Evolutionary conservation across 2,113 vertebrate genomes (phyloP).

Genomic region (Promerops cafer): DNA sequence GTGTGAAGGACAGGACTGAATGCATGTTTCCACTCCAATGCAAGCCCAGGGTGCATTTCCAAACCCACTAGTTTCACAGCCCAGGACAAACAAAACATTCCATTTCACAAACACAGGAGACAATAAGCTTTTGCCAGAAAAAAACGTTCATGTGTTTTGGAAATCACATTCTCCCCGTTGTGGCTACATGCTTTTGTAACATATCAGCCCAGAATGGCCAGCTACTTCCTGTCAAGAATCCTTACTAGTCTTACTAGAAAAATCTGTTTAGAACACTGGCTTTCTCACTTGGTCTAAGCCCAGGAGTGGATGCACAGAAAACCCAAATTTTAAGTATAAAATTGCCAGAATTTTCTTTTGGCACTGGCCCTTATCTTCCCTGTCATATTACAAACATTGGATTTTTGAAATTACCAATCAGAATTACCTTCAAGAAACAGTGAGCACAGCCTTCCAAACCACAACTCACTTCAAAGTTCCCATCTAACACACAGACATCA

Average conservation of each 20-base stretch:
- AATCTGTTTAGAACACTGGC: not conserved
- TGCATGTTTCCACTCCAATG: not conserved
- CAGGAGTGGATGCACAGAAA: not conserved
- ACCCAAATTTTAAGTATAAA: accelerated
- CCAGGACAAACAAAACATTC: not conserved
- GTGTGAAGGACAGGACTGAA: not conserved
- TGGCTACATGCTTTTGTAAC: not conserved
- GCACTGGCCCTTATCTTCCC: not conserved
- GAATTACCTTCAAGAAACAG: not conserved
- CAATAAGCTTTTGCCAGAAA: not conserved
- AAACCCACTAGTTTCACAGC: not conserved
- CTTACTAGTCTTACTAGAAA: not conserved
- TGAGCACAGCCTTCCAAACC: not conserved
- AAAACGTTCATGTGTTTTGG: not conserved
- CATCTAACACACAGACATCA: not conserved
- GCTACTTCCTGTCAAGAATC: not conserved
- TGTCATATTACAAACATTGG: not conserved
- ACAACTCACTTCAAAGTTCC: not conserved
- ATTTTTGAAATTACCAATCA: not conserved
- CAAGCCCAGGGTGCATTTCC: not conserved
- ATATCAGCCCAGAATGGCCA: not conserved
- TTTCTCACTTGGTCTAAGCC: not conserved
- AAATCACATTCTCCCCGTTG: not conserved
- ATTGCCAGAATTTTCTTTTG: not conserved
- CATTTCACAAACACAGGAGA: not conserved